A percentile compares a stretch with the other conserved stretches of the same genome.
Evolutionary conservation across 1,140 invertebrate species (phyloP).

Genomic region (Condylostylus longicornis): DNA sequence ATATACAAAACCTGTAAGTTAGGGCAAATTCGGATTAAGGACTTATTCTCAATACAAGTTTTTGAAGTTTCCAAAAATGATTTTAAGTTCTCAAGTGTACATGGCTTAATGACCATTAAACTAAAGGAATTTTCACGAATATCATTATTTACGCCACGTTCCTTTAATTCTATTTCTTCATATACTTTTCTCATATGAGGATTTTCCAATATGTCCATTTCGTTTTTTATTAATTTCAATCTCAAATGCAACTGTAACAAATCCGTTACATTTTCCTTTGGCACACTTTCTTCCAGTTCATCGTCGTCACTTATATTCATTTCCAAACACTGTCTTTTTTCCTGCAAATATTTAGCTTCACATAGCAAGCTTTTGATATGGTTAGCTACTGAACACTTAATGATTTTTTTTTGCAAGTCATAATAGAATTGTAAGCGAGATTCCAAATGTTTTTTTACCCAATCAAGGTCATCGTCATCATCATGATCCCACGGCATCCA

Average conservation of each 20-base stretch:
- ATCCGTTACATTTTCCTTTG: slow-evolving; percentile 29
- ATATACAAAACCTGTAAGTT: too few species aligned
- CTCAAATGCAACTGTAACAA: slow-evolving; percentile 41
- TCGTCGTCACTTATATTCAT: slow-evolving; percentile 35
- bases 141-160: too few species aligned
- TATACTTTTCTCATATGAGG: slow-evolving; percentile 38
- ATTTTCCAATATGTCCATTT: slow-evolving; percentile 45
- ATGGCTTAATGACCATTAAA: too few species aligned
- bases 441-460: slow-evolving; percentile 39
- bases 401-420: slow-evolving; percentile 38
- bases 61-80: too few species aligned
- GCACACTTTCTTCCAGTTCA: slow-evolving; percentile 16
- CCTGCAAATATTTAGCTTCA: slow-evolving; percentile 38
- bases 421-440: slow-evolving; percentile 40
- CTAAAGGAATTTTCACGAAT: too few species aligned
- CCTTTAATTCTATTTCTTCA: slow-evolving; percentile 21
- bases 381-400: slow-evolving; percentile 36
- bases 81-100: too few species aligned
- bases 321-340: slow-evolving; percentile 34
- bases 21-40: too few species aligned
- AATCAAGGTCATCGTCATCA: slow-evolving; percentile 39
- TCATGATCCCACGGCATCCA: slow-evolving; percentile 50
- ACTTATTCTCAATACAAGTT: too few species aligned
- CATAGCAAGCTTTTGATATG: slow-evolving; percentile 38
- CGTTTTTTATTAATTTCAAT: slow-evolving; percentile 41